phyloP scores from a whole-genome alignment of 1,140 invertebrate species.

The Psilanteris sp. region DNA sequence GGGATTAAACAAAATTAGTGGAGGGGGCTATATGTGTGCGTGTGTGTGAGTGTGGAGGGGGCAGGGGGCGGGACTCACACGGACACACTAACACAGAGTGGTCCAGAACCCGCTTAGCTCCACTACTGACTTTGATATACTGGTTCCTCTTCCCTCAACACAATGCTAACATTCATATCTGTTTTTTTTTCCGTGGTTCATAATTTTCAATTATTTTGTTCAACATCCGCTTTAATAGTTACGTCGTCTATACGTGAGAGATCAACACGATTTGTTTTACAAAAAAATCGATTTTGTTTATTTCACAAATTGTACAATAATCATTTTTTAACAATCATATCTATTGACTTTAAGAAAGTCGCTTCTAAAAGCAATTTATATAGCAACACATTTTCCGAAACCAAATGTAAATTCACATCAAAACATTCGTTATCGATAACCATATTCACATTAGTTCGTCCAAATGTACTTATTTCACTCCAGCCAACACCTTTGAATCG shows the following conservation, averaged over 20 bases:
- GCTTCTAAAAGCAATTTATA: not conserved
- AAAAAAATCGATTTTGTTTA: too few relatives aligned
- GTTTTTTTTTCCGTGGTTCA: not conserved
- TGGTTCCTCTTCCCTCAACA: not conserved
- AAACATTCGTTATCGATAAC: constrained; percentile 27
- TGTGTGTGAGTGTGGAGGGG: too few relatives aligned
- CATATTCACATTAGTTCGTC: constrained; percentile 1
- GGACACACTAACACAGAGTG: too few relatives aligned
- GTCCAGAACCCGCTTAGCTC: too few relatives aligned
- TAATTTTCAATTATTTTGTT: not conserved
- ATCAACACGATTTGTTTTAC: too few relatives aligned
- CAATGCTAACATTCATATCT: not conserved
- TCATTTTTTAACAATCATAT: not conserved
- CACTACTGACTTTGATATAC: not conserved
- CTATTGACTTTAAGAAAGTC: not conserved
- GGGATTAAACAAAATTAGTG: too few relatives aligned
- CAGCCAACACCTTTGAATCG: constrained; percentile 25
- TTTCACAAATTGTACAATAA: too few relatives aligned
- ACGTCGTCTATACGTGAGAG: not conserved
- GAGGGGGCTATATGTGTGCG: too few relatives aligned
- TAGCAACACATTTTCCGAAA: not conserved
- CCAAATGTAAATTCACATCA: not conserved
- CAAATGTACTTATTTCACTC: constrained; percentile 15
- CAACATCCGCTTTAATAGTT: not conserved
- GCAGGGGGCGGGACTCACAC: too few relatives aligned